phyloP scores from a whole-genome alignment of 2,888 invertebrate genomes.

The Venustoraphidia nigricollis region DNA sequence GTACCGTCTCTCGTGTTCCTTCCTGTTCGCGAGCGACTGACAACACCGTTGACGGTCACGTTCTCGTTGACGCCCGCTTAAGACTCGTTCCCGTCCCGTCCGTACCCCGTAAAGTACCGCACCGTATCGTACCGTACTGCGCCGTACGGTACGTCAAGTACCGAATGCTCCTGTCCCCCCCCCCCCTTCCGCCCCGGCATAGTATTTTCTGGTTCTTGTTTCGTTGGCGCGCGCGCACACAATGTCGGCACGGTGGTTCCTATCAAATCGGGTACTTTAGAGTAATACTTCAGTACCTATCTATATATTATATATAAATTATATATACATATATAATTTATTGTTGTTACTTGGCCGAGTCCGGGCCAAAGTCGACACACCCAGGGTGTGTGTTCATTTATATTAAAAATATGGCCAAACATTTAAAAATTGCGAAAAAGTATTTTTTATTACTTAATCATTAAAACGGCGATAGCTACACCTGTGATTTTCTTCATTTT shows the following conservation, averaged over 20 bases:
- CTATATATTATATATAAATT: slow-evolving; percentile 2
- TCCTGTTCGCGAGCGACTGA: slow-evolving; percentile 79
- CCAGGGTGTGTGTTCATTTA: background rate
- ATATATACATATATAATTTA: background rate
- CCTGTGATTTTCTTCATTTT: slow-evolving; percentile 30
- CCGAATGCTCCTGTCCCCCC: background rate
- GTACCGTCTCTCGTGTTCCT: slow-evolving; percentile 87
- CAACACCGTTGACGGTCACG: slow-evolving; percentile 75
- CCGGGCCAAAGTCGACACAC: background rate
- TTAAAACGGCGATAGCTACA: slow-evolving; percentile 30
- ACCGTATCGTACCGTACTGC: slow-evolving; percentile 1
- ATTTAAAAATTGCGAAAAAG: background rate
- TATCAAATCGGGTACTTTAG: slow-evolving; percentile 3
- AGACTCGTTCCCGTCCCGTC: slow-evolving; percentile 15
- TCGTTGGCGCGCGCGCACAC: background rate
- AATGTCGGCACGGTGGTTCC: slow-evolving; percentile 6
- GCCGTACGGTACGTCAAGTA: background rate
- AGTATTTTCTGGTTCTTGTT: background rate
- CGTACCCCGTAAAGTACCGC: background rate
- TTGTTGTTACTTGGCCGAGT: background rate
- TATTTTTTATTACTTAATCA: slow-evolving; percentile 1
- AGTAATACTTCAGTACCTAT: background rate
- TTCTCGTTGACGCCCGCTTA: slow-evolving; percentile 89
- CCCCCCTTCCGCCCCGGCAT: background rate
- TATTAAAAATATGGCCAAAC: slow-evolving; percentile 4